Conservation (phyloP, 2,888 invertebrate genomes). For the Coelopa pilipes region DNA sequence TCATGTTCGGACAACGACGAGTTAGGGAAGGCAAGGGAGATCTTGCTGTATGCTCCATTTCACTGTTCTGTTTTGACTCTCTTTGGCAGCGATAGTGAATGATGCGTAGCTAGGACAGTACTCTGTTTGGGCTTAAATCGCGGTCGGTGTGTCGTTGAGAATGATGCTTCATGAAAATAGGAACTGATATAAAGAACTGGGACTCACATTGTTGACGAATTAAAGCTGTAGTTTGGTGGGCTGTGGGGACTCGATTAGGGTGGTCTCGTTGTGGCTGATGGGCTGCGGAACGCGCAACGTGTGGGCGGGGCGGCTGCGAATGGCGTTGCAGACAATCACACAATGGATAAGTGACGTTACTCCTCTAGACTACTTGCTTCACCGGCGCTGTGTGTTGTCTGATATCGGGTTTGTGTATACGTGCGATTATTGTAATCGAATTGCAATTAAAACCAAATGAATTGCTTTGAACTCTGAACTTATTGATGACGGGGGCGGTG, state of each 20-base stretch:
- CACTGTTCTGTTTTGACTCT: not conserved
- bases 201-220: constrained; percentile 17
- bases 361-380: too few relatives aligned
- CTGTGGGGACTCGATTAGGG: not conserved
- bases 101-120: not conserved
- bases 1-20: not conserved
- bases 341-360: not conserved
- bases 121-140: not conserved
- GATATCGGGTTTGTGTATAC: not conserved
- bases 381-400: constrained; percentile 11
- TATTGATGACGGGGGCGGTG: not conserved
- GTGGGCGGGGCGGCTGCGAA: constrained; percentile 17
- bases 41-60: too few relatives aligned
- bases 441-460: constrained; percentile 12
- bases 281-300: constrained; percentile 4
- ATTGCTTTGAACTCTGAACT: not conserved
- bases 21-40: not conserved
- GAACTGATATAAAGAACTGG: not conserved
- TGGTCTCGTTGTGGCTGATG: not conserved
- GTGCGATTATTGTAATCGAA: not conserved
- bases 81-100: not conserved
- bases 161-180: not conserved
- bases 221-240: constrained; percentile 17
- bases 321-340: constrained; percentile 4
- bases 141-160: not conserved